Conservation (phyloP, 2,888 invertebrate genomes). For the Cactoblastis cactorum region DNA sequence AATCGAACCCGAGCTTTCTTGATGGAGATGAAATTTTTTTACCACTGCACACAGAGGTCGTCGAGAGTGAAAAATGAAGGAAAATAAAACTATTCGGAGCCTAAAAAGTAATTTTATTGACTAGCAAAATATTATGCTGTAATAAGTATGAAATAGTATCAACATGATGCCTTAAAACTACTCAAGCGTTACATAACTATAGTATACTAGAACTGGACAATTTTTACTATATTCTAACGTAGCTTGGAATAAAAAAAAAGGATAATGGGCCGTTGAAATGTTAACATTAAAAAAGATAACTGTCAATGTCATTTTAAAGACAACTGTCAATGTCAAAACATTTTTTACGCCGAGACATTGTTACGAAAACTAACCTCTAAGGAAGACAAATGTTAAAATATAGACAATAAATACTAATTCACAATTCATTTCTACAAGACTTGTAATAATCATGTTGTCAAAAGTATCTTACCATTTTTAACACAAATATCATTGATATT, state of each 20-base stretch:
- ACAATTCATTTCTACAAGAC: no score
- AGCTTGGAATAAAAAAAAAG: slow-evolving; percentile 28
- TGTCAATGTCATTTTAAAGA: no score
- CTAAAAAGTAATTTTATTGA: slow-evolving; percentile 74
- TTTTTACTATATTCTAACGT: slow-evolving; percentile 32
- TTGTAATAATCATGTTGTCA: no score
- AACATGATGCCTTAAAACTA: slow-evolving; percentile 33
- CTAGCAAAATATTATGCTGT: slow-evolving; percentile 76
- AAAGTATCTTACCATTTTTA: no score
- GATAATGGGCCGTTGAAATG: slow-evolving; percentile 1
- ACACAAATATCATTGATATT: no score
- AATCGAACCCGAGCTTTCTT: no score
- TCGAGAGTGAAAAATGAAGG: no score
- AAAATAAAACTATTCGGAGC: slow-evolving; percentile 36
- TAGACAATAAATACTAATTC: no score
- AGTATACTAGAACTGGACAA: slow-evolving; percentile 70
- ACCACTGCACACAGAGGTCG: no score
- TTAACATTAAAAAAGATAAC: not conserved
- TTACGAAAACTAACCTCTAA: not conserved
- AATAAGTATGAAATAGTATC: slow-evolving; percentile 47
- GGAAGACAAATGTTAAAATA: not conserved
- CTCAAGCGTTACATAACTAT: slow-evolving; percentile 40
- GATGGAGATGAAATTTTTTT: no score
- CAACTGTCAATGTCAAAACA: no score
- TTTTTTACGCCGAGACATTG: no score